Base-by-base conservation (phyloP, 2,113 vertebrate genomes). In the Limanda limanda region DNA sequence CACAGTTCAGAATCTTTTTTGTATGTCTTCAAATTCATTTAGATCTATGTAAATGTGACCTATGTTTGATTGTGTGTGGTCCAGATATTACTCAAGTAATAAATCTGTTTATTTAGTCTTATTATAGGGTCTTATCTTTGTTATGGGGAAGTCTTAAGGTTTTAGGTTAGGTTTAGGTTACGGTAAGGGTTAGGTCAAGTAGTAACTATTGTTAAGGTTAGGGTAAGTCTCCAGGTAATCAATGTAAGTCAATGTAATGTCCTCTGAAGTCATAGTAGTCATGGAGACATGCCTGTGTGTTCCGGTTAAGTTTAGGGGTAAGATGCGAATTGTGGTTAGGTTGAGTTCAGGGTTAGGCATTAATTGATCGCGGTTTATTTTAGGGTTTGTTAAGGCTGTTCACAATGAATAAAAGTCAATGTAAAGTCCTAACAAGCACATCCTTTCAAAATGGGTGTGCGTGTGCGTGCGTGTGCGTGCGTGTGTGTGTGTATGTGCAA, bases 401-500 rank as follows among this genome's bases (percentile, higher is more conserved):
- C 47, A 42, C 40, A 42, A 12, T 12, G 40, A 42, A 42, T 13
- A 3, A 42, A 42, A 11, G 40, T 42, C 40, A 37, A 52, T 52
- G 20, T n/a, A 52, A 52, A 20, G 51, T n/a, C 51, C 51, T n/a
- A n/a, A 4, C 4, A 31, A 35, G 81, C 13, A 17, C 15, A 47
- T 47, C 45, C 15, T 47, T 45, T 31, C 31, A 31, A 31, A 31
- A 31, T 24, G 23, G 24, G 12, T 56, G 23, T 25, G 52, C 21
- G 52, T 23, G 52, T 1, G 51, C 9, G 31, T 35, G 31, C 1
- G 6, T 3, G 51, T n/a, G 51, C 13, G 52, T 55, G 52, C 21
- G 52, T 21, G 52, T 55, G 75, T 74, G 58, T 61, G 69, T 10
- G 56, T 42, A 54, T 4, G 35, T 48, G 57, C 13, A 56, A 62